Evolutionary conservation across 2,888 invertebrate genomes (phyloP), one percentile per base, ranked within the genome.

Genomic region (Belgica antarctica): DNA sequence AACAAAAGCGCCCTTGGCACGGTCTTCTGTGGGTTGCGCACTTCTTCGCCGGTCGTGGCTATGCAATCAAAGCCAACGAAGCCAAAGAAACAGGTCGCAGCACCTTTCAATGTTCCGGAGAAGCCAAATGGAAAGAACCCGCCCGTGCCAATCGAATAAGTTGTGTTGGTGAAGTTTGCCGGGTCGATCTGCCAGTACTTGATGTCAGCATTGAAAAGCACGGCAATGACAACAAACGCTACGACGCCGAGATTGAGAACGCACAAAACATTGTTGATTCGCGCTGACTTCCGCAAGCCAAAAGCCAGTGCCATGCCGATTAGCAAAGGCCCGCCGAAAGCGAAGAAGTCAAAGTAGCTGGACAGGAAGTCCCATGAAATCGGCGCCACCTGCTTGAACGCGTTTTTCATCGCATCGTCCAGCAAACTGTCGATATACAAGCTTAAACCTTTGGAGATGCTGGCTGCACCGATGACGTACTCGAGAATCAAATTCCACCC

Each of bases 1-100:
- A 87, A 83, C 5, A 94, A 88, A 71, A 96, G 92, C 3, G 94
- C 89, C 74, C 95, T 86, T 0, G 96, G 96, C 72, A 96, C 94
- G 1, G 89, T 86, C 81, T 87, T 89, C 79, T 92, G 89, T 0
- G 96, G 96, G 73, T 90, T 88, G 72, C 87, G 87, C 0, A 93
- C 94, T 80, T 96, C 96, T 79, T 96, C 96, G 8, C 95, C 85
- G n/a, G 91, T 89, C 0, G 91, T 91, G 17, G 92, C 91, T 72
- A 93, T 92, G 74, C 91, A 89, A 81, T 97, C 97, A 78, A 97
- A 97, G 24, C 97, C 97, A 4, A 97, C 94, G 79, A 96, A 97
- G 17, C 94, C 95, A 79, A 89, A 96, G 82, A 92, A 92, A 77
- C 92, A 92, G 75, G 89, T 92, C 0, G 93, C 75, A 86, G 92